A percentile compares a stretch with the other conserved stretches of the same genome.
Conservation (phyloP, 2,797 vertebrate genomes). For the Lacerta bilineata region DNA sequence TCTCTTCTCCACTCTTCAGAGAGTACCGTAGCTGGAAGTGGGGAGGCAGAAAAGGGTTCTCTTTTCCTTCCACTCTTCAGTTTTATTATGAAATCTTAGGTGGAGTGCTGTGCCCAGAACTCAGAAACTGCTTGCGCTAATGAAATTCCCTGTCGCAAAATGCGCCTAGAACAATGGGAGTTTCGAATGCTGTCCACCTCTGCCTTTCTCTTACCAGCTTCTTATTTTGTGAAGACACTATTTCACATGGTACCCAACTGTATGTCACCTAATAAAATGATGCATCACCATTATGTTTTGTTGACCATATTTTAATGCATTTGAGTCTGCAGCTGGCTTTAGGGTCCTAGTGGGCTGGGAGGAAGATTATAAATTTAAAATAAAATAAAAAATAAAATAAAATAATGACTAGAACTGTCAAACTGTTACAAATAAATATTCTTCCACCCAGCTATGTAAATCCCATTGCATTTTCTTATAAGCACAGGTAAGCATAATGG, state of each 20-base stretch:
- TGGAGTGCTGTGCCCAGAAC: too few relatives aligned
- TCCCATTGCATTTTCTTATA: constrained; percentile 8
- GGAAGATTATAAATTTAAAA: background rate
- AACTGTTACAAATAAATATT: constrained; percentile 10
- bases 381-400: constrained; percentile 20
- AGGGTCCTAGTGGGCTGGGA: background rate
- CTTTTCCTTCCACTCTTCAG: too few relatives aligned
- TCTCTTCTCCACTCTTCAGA: too few relatives aligned
- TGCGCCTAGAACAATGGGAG: too few relatives aligned
- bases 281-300: background rate
- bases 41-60: too few relatives aligned
- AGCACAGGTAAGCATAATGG: constrained; percentile 38
- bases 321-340: background rate
- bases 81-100: too few relatives aligned
- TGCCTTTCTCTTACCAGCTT: constrained; percentile 15
- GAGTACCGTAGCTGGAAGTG: too few relatives aligned
- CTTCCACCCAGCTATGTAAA: constrained; percentile 16
- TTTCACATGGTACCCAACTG: rapidly evolving
- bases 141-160: too few relatives aligned
- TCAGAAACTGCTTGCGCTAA: too few relatives aligned
- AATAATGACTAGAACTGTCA: constrained; percentile 20
- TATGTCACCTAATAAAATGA: background rate
- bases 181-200: too few relatives aligned
- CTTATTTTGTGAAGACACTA: background rate
- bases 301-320: background rate